Percentiles rank a stretch among this genome's conserved stretches.
Conservation (phyloP, 2,888 invertebrate species). For the Mellilla xanthometata region DNA sequence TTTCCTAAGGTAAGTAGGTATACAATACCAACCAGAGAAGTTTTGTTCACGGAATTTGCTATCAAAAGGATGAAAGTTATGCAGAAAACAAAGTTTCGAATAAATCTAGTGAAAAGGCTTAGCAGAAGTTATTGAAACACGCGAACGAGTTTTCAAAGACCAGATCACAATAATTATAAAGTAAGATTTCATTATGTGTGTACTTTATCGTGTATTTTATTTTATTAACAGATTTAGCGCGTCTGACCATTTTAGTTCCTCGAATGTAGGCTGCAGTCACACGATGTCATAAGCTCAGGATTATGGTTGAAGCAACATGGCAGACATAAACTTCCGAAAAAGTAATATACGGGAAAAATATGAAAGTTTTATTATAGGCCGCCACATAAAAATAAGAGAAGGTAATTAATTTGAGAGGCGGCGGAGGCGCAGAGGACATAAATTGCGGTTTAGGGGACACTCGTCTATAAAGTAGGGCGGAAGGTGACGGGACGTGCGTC, state of each 20-base stretch:
- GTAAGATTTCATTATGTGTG: slow-evolving; percentile 5
- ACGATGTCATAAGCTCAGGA: slow-evolving; percentile 24
- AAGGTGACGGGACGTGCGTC: slow-evolving; percentile 68
- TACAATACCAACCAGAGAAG: slow-evolving; percentile 15
- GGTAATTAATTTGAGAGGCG: slow-evolving; percentile 49
- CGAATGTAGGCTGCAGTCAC: slow-evolving; percentile 11
- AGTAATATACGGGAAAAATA: slow-evolving; percentile 30
- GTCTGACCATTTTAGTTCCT: slow-evolving; percentile 1
- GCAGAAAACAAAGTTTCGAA: slow-evolving; percentile 25
- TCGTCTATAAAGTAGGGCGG: slow-evolving; percentile 66
- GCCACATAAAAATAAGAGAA: slow-evolving; percentile 40
- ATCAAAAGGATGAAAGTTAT: slow-evolving; percentile 27
- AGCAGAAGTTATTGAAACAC: slow-evolving; percentile 20
- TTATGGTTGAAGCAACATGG: slow-evolving; percentile 26
- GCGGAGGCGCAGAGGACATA: slow-evolving; percentile 53
- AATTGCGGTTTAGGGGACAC: slow-evolving; percentile 69
- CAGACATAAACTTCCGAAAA: slow-evolving; percentile 14
- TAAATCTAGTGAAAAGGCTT: slow-evolving; percentile 27
- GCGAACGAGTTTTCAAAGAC: slow-evolving; percentile 10
- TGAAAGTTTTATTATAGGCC: slow-evolving; percentile 41
- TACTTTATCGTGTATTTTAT: slow-evolving; percentile 1
- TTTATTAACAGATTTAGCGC: slow-evolving; percentile 3
- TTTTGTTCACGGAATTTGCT: slow-evolving; percentile 21
- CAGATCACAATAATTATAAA: slow-evolving; percentile 11
- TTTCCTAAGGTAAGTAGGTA: slow-evolving; percentile 16